These are phyloP conservation scores for Temnothorax nylanderi DNA, from an alignment of 1,140 invertebrate species.

Conservation along the genomic window DNA sequence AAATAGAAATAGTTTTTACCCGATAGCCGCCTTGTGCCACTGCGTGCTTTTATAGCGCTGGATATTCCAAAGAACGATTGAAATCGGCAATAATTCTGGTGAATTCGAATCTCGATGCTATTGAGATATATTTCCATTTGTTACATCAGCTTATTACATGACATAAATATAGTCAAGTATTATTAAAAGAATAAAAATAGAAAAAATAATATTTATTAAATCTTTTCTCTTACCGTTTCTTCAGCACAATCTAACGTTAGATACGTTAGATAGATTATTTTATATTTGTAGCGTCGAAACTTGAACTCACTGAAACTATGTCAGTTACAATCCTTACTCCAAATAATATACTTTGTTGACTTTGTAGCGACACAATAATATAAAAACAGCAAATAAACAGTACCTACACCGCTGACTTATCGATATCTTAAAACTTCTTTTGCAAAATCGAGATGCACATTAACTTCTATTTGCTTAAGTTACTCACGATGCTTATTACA, in stretches of 20 bases:
- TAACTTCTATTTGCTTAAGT: constrained; percentile 19
- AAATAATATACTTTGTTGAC: constrained; percentile 26
- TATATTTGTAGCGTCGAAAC: neutral
- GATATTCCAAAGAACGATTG: constrained; percentile 11
- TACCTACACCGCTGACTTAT: neutral
- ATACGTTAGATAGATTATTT: neutral
- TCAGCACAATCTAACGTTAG: neutral
- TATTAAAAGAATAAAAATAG: neutral
- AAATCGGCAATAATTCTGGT: neutral
- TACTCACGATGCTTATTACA: constrained; percentile 15
- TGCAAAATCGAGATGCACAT: constrained; percentile 24
- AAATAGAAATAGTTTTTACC: constrained; percentile 73
- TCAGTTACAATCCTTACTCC: constrained; percentile 26
- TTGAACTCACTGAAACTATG: constrained; percentile 5
- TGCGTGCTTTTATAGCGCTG: constrained; percentile 42
- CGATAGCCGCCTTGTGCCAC: constrained; percentile 52
- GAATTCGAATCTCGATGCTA: neutral
- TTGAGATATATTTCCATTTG: neutral
- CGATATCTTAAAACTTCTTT: constrained; percentile 26
- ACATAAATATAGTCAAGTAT: constrained; percentile 1
- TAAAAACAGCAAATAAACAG: constrained; percentile 22
- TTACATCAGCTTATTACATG: neutral
- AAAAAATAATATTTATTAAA: neutral
- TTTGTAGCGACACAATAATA: constrained; percentile 31
- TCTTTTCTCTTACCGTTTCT: neutral